Conservation (phyloP, 2,113 vertebrate species). For the Stegastes partitus region DNA sequence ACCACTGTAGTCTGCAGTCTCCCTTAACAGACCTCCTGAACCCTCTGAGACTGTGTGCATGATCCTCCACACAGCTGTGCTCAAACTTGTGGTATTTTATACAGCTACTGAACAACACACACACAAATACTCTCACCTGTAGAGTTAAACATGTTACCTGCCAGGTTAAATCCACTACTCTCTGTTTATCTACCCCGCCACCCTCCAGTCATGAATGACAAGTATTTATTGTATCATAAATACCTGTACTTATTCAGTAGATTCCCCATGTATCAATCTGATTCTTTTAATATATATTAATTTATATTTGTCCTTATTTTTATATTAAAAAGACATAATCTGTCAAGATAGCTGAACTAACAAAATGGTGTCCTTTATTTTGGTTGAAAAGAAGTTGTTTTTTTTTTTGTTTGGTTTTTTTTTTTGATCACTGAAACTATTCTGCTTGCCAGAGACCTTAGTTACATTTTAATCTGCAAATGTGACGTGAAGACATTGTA, state of each 20-base stretch:
- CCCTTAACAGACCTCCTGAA: conserved; percentile 58
- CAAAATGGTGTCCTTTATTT: conserved; percentile 89
- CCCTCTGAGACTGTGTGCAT: conserved; percentile 71
- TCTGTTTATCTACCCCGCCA: conserved; percentile 57
- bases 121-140: conserved; percentile 85
- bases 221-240: conserved; percentile 99
- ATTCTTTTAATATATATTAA: conserved; percentile 99
- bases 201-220: conserved; percentile 87
- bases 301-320: conserved; percentile 99
- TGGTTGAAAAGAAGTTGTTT: conserved; percentile 82
- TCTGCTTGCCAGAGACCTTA: conserved; percentile 86
- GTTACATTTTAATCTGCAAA: conserved; percentile 89
- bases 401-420: conserved; percentile 64
- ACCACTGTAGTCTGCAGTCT: conserved; percentile 57
- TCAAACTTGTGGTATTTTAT: conserved; percentile 65
- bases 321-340: conserved; percentile 92
- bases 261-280: conserved; percentile 91
- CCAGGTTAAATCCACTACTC: conserved; percentile 81
- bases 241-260: conserved; percentile 97
- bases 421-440: conserved; percentile 88
- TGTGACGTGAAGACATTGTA: conserved; percentile 89
- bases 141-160: conserved; percentile 89
- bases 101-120: conserved; percentile 77
- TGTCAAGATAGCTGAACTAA: conserved; percentile 93
- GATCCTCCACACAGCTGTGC: conserved; percentile 60